phyloP scores from a whole-genome alignment of 2,797 vertebrate species.

The Zalophus californianus region DNA sequence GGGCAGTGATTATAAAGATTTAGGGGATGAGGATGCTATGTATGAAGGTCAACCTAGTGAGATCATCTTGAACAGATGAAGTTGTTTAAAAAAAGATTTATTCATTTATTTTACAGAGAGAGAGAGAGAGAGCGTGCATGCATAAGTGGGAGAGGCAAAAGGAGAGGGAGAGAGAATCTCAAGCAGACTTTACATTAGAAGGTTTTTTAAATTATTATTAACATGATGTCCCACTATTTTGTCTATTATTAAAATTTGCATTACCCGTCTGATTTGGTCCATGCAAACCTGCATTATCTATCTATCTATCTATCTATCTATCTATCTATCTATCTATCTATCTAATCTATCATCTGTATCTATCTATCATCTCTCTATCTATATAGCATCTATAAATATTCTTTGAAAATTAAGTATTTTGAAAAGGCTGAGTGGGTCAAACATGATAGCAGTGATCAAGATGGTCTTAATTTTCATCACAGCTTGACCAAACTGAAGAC shows the following conservation, averaged over 20 bases:
- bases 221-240: not conserved
- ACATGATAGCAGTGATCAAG: not conserved
- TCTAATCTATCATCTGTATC: not conserved
- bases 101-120: not conserved
- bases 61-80: not conserved
- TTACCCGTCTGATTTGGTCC: not conserved
- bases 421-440: not conserved
- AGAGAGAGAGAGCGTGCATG: not conserved
- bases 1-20: not conserved
- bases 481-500: not conserved
- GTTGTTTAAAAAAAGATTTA: not conserved
- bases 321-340: not conserved
- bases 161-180: not conserved
- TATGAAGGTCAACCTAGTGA: not conserved
- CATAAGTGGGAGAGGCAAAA: not conserved
- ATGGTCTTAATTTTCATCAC: not conserved
- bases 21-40: fast-evolving
- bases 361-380: not conserved
- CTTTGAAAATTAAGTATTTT: not conserved
- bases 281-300: not conserved
- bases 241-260: not conserved
- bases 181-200: not conserved
- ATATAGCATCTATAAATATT: not conserved
- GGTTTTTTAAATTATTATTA: not conserved
- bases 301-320: not conserved